phyloP scores from a whole-genome alignment of 2,113 vertebrate genomes.

The Daboia siamensis region DNA sequence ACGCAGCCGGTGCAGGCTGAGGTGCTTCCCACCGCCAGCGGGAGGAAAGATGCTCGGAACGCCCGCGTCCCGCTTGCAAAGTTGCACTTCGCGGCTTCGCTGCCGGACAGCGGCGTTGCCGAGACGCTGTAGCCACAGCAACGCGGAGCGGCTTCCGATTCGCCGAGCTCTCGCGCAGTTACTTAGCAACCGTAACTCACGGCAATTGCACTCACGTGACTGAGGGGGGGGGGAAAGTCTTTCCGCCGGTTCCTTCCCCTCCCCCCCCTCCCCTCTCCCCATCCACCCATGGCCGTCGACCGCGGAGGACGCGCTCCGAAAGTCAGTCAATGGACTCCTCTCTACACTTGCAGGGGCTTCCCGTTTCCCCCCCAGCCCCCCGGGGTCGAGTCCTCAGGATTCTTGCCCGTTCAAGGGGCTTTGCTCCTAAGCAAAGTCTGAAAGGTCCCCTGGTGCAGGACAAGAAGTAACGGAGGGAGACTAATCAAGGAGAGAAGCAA shows the following conservation, averaged over 20 bases:
- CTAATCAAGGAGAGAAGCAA: too few relatives aligned
- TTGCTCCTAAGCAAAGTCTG: too few relatives aligned
- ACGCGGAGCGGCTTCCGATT: neutral
- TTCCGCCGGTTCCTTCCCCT: neutral
- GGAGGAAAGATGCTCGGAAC: neutral
- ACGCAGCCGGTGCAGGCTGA: neutral
- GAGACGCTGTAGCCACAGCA: constrained; percentile 25
- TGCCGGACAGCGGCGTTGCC: neutral
- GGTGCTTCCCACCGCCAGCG: neutral
- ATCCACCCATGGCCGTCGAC: too few relatives aligned
- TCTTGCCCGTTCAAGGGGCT: too few relatives aligned
- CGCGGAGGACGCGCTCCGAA: too few relatives aligned
- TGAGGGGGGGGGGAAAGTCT: rapidly evolving
- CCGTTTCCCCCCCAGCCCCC: too few relatives aligned
- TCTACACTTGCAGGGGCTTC: too few relatives aligned
- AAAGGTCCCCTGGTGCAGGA: too few relatives aligned
- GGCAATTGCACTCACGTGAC: neutral
- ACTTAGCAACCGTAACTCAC: neutral
- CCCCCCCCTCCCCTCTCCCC: too few relatives aligned
- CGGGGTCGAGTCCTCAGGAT: too few relatives aligned
- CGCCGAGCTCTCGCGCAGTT: neutral
- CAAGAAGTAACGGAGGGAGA: too few relatives aligned
- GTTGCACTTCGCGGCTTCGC: neutral
- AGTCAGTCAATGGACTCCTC: neutral
- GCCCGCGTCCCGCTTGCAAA: neutral